Conservation (phyloP, 2,113 vertebrate genomes). For the Cinclus cinclus region DNA sequence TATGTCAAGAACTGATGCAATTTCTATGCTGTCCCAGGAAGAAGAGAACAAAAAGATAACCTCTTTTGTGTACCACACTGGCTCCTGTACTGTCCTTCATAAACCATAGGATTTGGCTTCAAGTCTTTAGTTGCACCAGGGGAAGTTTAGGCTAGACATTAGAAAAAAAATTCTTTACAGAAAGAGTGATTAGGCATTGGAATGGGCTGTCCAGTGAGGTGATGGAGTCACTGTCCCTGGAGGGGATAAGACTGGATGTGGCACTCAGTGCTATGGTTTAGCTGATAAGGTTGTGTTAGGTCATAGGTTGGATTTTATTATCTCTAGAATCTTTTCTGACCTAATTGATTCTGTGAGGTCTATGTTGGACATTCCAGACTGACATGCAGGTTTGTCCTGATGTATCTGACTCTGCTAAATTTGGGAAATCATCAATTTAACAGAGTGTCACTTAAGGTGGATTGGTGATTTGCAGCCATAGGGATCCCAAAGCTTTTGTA, state of each 20-base stretch:
- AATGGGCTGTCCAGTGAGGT: not conserved
- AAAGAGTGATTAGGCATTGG: not conserved
- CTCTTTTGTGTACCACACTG: not conserved
- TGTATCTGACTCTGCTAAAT: not conserved
- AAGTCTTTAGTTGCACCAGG: not conserved
- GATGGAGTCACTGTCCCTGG: accelerated
- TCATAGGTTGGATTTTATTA: not conserved
- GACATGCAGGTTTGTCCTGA: not conserved
- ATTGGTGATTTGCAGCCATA: not conserved
- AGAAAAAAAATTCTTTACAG: not conserved
- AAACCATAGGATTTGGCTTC: not conserved
- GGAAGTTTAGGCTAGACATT: not conserved
- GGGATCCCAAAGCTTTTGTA: not conserved
- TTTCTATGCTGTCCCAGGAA: not conserved
- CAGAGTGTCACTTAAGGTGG: not conserved
- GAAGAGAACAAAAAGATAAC: not conserved
- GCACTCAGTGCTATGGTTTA: not conserved
- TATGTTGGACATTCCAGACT: not conserved
- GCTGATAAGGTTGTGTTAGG: not conserved
- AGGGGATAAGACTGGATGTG: not conserved
- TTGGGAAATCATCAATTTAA: not conserved
- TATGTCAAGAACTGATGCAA: not conserved
- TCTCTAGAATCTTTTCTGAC: not conserved
- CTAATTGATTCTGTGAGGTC: too few species aligned
- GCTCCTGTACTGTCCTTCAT: not conserved